Evolutionary conservation across 2,797 vertebrate genomes (phyloP).

Genomic region (Dromococcyx pavoninus): DNA sequence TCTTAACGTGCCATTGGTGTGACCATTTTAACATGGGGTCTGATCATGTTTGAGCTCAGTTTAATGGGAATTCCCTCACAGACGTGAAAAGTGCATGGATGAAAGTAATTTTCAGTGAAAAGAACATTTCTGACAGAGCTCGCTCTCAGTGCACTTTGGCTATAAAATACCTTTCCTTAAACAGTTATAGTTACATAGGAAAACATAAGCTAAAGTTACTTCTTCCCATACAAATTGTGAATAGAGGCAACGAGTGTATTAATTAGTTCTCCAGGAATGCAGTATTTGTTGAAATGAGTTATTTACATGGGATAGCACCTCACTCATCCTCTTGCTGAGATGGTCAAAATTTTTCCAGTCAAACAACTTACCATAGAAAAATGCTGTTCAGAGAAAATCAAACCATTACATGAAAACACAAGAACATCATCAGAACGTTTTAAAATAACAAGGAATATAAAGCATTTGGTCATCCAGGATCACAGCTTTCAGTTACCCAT

Average conservation of each 20-base stretch:
- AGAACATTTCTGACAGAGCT: conserved; percentile 20
- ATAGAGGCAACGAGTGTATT: not conserved
- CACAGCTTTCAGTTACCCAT: not conserved
- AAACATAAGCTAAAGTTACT: not conserved
- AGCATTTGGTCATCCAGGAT: too few relatives aligned
- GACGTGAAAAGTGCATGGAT: not conserved
- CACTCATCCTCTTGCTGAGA: not conserved
- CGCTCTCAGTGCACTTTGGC: not conserved
- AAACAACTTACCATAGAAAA: not conserved
- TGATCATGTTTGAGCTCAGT: not conserved
- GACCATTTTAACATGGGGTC: not conserved
- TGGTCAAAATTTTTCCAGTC: not conserved
- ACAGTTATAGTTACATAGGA: conserved; percentile 1
- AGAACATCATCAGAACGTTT: not conserved
- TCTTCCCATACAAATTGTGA: not conserved
- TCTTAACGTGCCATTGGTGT: conserved; percentile 5
- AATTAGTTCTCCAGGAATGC: not conserved
- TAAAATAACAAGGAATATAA: not conserved
- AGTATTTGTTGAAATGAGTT: not conserved
- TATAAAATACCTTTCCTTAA: conserved; percentile 26
- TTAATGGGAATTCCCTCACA: not conserved
- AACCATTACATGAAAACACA: not conserved
- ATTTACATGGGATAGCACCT: not conserved
- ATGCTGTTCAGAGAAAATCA: not conserved
- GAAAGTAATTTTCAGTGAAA: conserved; percentile 28